Evolutionary conservation across 2,113 vertebrate species (phyloP), one percentile per base, ranked within the genome.

Genomic region (Cottus gobio): DNA sequence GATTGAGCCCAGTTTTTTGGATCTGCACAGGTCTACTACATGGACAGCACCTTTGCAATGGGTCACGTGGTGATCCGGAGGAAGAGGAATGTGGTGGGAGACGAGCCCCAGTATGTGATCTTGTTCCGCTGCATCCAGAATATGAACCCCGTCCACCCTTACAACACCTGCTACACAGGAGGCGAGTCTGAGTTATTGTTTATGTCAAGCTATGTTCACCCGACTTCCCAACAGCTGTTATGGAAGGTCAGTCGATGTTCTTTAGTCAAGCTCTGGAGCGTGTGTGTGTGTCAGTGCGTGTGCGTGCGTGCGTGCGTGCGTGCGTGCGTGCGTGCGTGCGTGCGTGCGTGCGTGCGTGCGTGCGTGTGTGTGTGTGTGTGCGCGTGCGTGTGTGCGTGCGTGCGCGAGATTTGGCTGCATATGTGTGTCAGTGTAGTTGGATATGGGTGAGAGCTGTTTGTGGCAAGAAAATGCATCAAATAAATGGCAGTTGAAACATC

Each of bases 81-180:
- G 87, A 99, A 99, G 89, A 96, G 94, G 37, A 95, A 95, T 0
- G 95, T 97, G 37, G 96, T 97, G 81, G 98, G 97, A 24, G 94
- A 97, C 0, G 97, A 99, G 87, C 85, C 96, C 79, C 96, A 94
- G 62, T 88, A 95, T 83, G 96, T 97, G 72, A 95, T 95, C 56
- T 89, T 98, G 86, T 98, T 98, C 91, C 96, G 96, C 69, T 99
- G 98, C 89, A 96, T 99, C 90, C 97, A 99, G 92, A 97, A 92
- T 37, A 99, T 99, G 97, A 96, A 96, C 71, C 84, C 90, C 3
- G 92, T 89, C 39, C 83, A 94, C 50, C 95, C 97, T 3, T 98
- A 93, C 87, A 99, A 99, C 94, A 98, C 98, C 82, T 99, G 98
- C 93, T 99, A 96, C 84, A 98, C 98, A 2, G 98, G 96, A 91